Evolutionary conservation across 64 coral and sea anemone species (phyloP).

Genomic region (Anthopleura sola): DNA sequence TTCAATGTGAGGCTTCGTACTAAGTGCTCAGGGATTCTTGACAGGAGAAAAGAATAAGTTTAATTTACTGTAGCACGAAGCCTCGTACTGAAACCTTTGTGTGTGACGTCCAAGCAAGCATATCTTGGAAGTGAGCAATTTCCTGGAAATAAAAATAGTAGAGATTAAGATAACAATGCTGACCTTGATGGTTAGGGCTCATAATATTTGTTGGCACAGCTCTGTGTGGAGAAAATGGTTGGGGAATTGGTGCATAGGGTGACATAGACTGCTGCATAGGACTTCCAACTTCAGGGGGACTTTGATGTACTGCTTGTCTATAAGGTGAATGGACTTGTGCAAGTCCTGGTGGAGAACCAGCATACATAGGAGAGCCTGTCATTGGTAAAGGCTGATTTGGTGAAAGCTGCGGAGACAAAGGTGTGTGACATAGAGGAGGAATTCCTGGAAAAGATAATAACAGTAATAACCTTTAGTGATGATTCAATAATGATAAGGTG

Average conservation of each 20-base stretch:
- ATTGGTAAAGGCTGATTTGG: slow-evolving; percentile 56
- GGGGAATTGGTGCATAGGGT: background rate
- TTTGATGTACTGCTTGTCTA: slow-evolving; percentile 65
- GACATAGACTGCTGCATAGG: background rate
- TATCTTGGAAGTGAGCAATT: too few species aligned
- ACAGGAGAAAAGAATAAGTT: too few species aligned
- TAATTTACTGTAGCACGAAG: too few species aligned
- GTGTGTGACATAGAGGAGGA: slow-evolving; percentile 26
- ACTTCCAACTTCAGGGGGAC: slow-evolving; percentile 53
- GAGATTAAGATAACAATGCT: background rate
- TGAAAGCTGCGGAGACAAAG: slow-evolving; percentile 38
- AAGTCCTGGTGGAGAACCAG: slow-evolving; percentile 64
- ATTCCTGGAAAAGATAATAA: background rate
- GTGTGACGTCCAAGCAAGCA: too few species aligned
- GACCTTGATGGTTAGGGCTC: slow-evolving; percentile 17
- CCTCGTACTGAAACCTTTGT: too few species aligned
- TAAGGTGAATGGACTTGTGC: slow-evolving; percentile 70
- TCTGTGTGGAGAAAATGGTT: slow-evolving; percentile 6
- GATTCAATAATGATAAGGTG: too few species aligned
- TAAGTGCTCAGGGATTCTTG: too few species aligned
- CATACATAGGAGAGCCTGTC: slow-evolving; percentile 66
- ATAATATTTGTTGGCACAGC: slow-evolving; percentile 1
- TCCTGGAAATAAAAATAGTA: too few species aligned
- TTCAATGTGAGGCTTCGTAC: too few species aligned
- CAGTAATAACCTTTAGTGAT: too few species aligned